Evolutionary conservation across 1,140 invertebrate genomes (phyloP), one percentile per base, ranked within the genome.

Genomic region (Acromyrmex echinatior): DNA sequence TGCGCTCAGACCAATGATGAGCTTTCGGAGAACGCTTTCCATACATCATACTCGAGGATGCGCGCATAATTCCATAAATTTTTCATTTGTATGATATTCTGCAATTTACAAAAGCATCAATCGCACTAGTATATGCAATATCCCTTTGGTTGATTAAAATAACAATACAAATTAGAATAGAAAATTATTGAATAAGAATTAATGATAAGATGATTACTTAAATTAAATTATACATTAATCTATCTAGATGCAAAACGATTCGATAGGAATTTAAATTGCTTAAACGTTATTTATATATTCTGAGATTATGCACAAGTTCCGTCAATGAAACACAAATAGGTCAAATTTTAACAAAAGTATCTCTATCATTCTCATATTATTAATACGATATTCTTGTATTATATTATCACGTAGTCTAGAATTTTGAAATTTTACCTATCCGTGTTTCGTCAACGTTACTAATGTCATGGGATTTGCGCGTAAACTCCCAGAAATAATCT

Each of bases 1-100:
- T 91, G 80, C 81, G 79, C 58, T 58, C 70, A 73, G 63, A 78
- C 76, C 86, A 84, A 78, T 39, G 51, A 82, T 81, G 63, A 62
- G 80, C 80, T 76, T 84, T 76, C 80, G 70, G 39, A 49, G 70
- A 62, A 84, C 70, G 80, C 70, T 84, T 76, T 76, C 80, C 14
- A 84, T 76, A 56, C 56, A 14, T 82, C 53, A 39, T 73, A 39
- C 51, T 56, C 68, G 14, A n/a, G 80, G n/a, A 35, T 14, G 25
- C 2, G 6, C 16, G 58, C 56, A 39, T 84, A 39, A 45, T 84
- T 39, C 25, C 25, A 7, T n/a, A 76, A 74, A 28, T 84, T 84
- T 84, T 84, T 76, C 80, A 14, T 16, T 7, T 18, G 25, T 49
- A 39, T 2, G 16, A 21, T 56, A 63, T 62, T 14, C 35, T 10